Conservation (phyloP, 2,113 vertebrate genomes). For the Takifugu flavidus region DNA sequence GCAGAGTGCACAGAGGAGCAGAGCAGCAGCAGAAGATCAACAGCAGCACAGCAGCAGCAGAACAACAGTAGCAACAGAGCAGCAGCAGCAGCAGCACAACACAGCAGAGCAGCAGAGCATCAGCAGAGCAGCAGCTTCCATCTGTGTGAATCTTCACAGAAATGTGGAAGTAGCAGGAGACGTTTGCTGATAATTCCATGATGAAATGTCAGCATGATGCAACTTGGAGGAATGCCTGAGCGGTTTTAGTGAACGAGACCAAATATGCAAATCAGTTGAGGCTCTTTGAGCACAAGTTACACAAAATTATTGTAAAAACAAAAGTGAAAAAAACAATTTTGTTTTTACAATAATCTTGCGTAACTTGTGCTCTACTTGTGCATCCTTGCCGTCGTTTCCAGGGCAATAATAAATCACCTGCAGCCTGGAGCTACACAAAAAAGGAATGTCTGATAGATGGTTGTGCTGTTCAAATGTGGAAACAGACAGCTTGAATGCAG, state of each 20-base stretch:
- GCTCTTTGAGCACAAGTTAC: too few relatives aligned
- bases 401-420: constrained; percentile 59
- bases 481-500: constrained; percentile 45
- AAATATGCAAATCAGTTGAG: too few relatives aligned
- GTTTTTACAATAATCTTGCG: too few relatives aligned
- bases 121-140: too few relatives aligned
- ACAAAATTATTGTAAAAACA: too few relatives aligned
- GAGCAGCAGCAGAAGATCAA: too few relatives aligned
- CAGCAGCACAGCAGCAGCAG: neutral
- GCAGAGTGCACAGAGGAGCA: too few relatives aligned
- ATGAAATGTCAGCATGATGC: constrained; percentile 49
- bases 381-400: constrained; percentile 56
- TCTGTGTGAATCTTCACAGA: neutral
- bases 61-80: neutral
- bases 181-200: constrained; percentile 33
- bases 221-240: constrained; percentile 48
- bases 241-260: constrained; percentile 8
- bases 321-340: too few relatives aligned
- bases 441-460: constrained; percentile 61
- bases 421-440: constrained; percentile 54
- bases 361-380: neutral
- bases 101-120: too few relatives aligned
- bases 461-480: constrained; percentile 58
- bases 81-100: too few relatives aligned
- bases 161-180: constrained; percentile 2